phyloP scores from a whole-genome alignment of 1,140 invertebrate genomes.

The Camponotus vicinus region DNA sequence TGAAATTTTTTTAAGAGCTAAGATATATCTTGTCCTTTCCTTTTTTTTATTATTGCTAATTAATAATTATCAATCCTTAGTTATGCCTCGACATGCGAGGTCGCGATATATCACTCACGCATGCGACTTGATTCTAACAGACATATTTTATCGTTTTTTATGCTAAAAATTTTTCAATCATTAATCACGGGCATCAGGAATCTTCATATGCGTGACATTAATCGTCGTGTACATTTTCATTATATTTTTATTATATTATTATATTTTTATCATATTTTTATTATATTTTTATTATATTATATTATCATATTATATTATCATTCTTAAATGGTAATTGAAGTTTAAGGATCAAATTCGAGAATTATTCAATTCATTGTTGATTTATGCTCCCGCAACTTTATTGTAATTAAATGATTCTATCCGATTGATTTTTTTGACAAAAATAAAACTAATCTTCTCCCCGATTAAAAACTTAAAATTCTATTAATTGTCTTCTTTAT shows the following conservation, averaged over 20 bases:
- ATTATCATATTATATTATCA: too few relatives aligned
- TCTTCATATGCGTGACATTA: background rate
- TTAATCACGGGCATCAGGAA: background rate
- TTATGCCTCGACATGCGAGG: background rate
- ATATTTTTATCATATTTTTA: conserved; percentile 12
- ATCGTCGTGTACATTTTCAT: background rate
- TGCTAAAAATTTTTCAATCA: conserved; percentile 6
- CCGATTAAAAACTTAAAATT: too few relatives aligned
- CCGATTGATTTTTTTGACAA: background rate
- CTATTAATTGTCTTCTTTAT: too few relatives aligned
- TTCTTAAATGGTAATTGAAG: background rate
- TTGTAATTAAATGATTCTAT: background rate
- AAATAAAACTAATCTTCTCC: background rate
- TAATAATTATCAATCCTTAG: background rate
- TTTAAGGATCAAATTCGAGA: conserved; percentile 22
- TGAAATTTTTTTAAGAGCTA: background rate
- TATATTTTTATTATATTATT: background rate
- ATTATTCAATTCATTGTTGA: background rate
- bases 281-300: background rate
- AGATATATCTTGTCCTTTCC: background rate
- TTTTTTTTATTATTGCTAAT: background rate
- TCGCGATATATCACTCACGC: background rate
- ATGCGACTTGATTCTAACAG: background rate
- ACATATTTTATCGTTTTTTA: conserved; percentile 4
- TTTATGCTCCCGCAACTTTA: background rate